phyloP scores from a whole-genome alignment of 2,888 invertebrate species.

The Ennomos quercinarius region DNA sequence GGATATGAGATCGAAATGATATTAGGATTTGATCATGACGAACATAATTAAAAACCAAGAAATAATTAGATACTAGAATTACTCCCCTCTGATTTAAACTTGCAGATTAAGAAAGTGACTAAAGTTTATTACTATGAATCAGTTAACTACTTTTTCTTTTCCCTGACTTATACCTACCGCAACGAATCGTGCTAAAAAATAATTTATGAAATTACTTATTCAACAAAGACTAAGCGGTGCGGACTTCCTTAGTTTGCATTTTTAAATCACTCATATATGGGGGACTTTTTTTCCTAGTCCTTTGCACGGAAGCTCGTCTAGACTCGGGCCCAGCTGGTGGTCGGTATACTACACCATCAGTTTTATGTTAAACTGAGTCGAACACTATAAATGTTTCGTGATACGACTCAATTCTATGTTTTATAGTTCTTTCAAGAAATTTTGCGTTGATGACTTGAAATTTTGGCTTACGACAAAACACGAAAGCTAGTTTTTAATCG shows the following conservation, averaged over 20 bases:
- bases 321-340: conserved; percentile 6
- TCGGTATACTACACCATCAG: too few species aligned
- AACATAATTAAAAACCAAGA: too few species aligned
- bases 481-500: too few species aligned
- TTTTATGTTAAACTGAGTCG: too few species aligned
- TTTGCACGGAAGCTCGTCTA: conserved; percentile 30
- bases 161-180: conserved; percentile 30
- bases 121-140: conserved; percentile 18
- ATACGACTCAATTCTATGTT: too few species aligned
- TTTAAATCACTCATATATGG: conserved; percentile 53
- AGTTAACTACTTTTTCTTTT: conserved; percentile 23
- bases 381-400: too few species aligned
- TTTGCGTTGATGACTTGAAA: too few species aligned
- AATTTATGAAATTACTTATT: conserved; percentile 43
- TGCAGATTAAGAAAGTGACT: background rate
- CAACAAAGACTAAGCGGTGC: conserved; percentile 43
- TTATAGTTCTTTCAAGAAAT: too few species aligned
- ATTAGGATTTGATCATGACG: too few species aligned
- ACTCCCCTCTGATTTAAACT: background rate
- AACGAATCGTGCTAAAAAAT: conserved; percentile 39
- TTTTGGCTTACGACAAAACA: too few species aligned
- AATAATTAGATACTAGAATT: too few species aligned
- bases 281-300: conserved; percentile 22
- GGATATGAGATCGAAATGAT: too few species aligned
- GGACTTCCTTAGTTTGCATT: conserved; percentile 51